Evolutionary conservation across 2,797 vertebrate genomes (phyloP), one percentile per base, ranked within the genome.

Genomic region (Limosa lapponica): DNA sequence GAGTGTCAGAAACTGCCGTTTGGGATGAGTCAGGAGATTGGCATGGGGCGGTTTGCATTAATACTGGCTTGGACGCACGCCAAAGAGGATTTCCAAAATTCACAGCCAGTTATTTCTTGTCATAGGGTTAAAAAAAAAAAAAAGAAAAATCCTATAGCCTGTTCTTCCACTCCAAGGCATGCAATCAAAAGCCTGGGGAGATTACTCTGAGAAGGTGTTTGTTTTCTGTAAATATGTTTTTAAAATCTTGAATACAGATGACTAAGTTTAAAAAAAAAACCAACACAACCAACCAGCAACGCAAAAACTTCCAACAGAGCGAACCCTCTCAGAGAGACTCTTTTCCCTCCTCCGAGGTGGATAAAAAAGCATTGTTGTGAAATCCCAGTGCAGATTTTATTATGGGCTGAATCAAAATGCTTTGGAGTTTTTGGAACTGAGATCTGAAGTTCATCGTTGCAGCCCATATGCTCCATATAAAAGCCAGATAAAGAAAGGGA

Each of bases 11-110:
- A 94, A 32, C 83, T 67, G 78, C 71, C 20, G 4, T 62, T 90
- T 23, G 84, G 89, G 86, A 55, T 96, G 96, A 95, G 78, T 95
- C 96, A 97, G 70, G 89, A 48, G 67, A 61, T 48, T 54, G 94
- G 90, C 96, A 95, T 74, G 90, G 93, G 75, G 72, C 4, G 72
- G 77, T 86, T 94, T 95, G 87, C 87, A n/a, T 78, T 81, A 87
- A 87, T 71, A 55, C 46, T 0, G 4, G 49, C 81, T 87, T 96
- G 93, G 89, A 87, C 28, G 28, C 51, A 8, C 46, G 93, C 96
- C 93, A 91, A 36, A 65, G 86, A 96, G 94, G 94, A 95, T 92
- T 95, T 95, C 96, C 95, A 94, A 96, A 95, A 94, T 85, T 95
- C 78, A 73, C 83, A 93, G 86, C 91, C 91, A 82, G 85, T 89